A percentile compares a stretch with the other conserved stretches of the same genome.
Evolutionary conservation across 1,140 invertebrate genomes (phyloP).

Genomic region (Temnothorax curvispinosus): DNA sequence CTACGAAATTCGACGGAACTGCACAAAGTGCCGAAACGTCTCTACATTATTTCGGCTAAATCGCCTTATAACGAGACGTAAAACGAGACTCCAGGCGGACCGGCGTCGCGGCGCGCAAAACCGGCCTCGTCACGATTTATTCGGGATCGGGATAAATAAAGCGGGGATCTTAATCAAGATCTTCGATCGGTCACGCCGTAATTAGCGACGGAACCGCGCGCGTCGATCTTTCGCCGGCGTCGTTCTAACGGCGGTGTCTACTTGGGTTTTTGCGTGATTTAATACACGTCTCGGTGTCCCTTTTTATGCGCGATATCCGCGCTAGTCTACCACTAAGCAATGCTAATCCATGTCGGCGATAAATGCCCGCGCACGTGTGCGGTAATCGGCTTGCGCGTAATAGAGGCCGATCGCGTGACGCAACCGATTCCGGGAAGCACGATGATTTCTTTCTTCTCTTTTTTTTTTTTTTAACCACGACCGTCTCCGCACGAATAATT

Average conservation of each 20-base stretch:
- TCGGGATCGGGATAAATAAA: constrained; percentile 26
- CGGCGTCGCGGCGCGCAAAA: not conserved
- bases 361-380: constrained; percentile 63
- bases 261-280: not conserved
- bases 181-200: not conserved
- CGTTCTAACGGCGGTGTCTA: not conserved
- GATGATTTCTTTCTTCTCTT: constrained; percentile 19
- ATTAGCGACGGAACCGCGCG: constrained; percentile 26
- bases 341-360: constrained; percentile 64
- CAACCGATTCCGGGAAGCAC: constrained; percentile 63
- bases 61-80: constrained; percentile 27
- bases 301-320: constrained; percentile 21
- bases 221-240: not conserved
- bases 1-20: not conserved
- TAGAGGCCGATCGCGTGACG: constrained; percentile 59
- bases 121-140: constrained; percentile 11
- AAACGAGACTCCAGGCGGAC: not conserved
- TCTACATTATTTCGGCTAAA: constrained; percentile 2
- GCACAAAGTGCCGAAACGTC: not conserved
- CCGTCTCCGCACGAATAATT: not conserved
- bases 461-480: not conserved
- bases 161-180: constrained; percentile 13
- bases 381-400: constrained; percentile 71
- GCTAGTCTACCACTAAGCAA: constrained; percentile 25
- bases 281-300: constrained; percentile 19